Conservation (phyloP, 2,113 vertebrate species). For the Elephas maximus region DNA sequence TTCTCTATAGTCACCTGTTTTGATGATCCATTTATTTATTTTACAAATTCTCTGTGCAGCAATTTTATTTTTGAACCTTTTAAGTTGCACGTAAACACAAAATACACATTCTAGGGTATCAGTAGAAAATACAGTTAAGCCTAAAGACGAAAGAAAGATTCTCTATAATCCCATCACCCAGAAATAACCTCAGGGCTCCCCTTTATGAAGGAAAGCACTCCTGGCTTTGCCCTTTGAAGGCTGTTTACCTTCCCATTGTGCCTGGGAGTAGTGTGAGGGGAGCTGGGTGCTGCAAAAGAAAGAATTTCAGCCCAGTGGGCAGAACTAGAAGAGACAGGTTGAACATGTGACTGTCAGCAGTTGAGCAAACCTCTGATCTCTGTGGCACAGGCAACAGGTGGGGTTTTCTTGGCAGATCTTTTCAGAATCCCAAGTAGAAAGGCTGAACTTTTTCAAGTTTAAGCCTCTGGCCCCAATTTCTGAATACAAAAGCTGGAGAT, state of each 20-base stretch:
- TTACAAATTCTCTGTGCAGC: neutral
- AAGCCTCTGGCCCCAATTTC: neutral
- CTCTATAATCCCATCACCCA: neutral
- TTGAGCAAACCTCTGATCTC: neutral
- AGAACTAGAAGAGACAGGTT: neutral
- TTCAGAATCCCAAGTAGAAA: slow-evolving; percentile 25
- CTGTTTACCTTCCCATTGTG: neutral
- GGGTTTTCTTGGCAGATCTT: slow-evolving; percentile 22
- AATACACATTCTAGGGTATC: neutral
- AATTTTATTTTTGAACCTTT: slow-evolving; percentile 19
- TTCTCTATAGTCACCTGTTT: neutral
- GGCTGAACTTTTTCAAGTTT: slow-evolving; percentile 1
- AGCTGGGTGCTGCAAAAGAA: neutral
- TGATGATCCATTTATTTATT: neutral
- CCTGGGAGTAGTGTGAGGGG: neutral
- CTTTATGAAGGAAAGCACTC: neutral
- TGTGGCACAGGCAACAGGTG: neutral
- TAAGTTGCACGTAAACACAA: neutral
- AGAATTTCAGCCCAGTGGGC: neutral
- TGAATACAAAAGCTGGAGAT: neutral
- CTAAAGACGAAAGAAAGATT: neutral
- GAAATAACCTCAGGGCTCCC: neutral
- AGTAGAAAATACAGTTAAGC: neutral
- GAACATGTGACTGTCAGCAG: neutral
- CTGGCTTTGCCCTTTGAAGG: neutral